A percentile compares a stretch with the other conserved stretches of the same genome.
Conservation (phyloP, 2,113 vertebrate species). For the Ptilorrhoa leucosticta region DNA sequence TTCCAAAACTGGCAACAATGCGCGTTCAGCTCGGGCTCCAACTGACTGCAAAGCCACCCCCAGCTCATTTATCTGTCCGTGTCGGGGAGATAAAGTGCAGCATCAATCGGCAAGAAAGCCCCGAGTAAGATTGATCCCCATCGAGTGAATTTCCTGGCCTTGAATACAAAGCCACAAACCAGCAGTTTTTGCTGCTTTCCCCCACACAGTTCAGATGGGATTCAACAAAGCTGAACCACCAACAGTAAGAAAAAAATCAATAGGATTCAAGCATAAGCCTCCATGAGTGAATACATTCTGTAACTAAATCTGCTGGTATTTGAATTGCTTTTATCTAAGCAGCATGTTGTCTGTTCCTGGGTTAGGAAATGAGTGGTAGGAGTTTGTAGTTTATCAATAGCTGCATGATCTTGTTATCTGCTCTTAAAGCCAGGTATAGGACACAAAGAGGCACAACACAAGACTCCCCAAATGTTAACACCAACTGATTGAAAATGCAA, state of each 20-base stretch:
- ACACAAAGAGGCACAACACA: not conserved
- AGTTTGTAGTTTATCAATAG: not conserved
- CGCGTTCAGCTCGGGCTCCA: accelerated
- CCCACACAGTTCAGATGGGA: not conserved
- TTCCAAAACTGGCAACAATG: not conserved
- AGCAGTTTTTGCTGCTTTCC: not conserved
- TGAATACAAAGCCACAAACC: not conserved
- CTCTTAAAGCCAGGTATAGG: not conserved
- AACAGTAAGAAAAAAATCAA: not conserved
- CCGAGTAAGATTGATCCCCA: not conserved
- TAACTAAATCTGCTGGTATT: not conserved
- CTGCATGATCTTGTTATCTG: not conserved
- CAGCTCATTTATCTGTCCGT: not conserved
- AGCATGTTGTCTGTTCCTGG: not conserved
- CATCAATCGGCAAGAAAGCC: not conserved
- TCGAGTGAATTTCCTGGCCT: not conserved
- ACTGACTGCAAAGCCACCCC: not conserved
- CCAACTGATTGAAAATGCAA: not conserved
- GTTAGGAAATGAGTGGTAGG: not conserved
- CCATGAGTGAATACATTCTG: not conserved
- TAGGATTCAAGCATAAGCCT: not conserved
- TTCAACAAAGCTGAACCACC: not conserved
- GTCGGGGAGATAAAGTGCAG: not conserved
- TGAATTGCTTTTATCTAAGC: not conserved
- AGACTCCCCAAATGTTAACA: not conserved